phyloP scores from a whole-genome alignment of 2,113 vertebrate species.

The Podilymbus podiceps region DNA sequence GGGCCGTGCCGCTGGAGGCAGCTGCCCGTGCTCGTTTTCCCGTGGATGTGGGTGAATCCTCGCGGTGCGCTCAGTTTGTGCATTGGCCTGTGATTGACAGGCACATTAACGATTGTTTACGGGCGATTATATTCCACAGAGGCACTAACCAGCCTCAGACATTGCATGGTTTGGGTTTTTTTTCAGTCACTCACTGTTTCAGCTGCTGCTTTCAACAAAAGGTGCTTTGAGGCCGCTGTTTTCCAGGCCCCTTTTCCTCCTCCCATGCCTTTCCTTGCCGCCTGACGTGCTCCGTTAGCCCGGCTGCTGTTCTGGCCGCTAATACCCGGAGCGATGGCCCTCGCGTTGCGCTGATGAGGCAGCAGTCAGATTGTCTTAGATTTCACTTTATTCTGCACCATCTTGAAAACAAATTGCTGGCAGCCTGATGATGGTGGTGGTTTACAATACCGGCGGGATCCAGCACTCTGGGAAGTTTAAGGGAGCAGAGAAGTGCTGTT shows the following conservation, averaged over 20 bases:
- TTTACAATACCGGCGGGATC: fast-evolving
- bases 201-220: background rate
- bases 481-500: background rate
- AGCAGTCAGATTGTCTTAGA: too few relatives aligned
- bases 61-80: background rate
- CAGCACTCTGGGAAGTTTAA: fast-evolving
- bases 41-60: background rate
- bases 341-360: background rate
- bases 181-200: background rate
- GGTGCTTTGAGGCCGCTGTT: background rate
- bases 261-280: too few relatives aligned
- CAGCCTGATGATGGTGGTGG: background rate
- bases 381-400: background rate
- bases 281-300: fast-evolving
- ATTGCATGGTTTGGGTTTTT: background rate
- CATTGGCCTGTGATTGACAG: background rate
- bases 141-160: background rate
- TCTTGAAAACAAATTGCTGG: background rate
- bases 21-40: background rate
- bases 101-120: background rate
- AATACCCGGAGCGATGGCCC: background rate
- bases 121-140: background rate
- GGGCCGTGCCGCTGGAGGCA: background rate
- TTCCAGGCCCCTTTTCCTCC: background rate
- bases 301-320: too few relatives aligned